Evolutionary conservation across 1,140 invertebrate genomes (phyloP).

Genomic region (Drosophila yakuba): DNA sequence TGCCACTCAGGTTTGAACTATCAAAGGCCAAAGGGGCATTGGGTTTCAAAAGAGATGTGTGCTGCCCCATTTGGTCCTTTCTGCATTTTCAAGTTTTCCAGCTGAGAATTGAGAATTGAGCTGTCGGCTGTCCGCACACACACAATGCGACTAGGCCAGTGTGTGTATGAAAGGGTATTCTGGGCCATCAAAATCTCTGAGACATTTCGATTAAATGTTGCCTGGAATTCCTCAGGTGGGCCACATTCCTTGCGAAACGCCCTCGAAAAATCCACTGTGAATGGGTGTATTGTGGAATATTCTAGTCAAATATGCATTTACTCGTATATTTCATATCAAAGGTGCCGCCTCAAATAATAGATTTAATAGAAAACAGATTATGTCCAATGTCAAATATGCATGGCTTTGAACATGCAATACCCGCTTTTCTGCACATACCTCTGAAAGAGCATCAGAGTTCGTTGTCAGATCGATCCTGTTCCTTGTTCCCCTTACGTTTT

Average conservation of each 20-base stretch:
- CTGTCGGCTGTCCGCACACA: slow-evolving; percentile 31
- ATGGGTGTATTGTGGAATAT: too few species aligned
- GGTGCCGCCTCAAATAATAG: too few species aligned
- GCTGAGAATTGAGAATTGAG: slow-evolving; percentile 26
- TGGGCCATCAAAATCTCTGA: slow-evolving; percentile 18
- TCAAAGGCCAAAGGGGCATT: slow-evolving; percentile 44
- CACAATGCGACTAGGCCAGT: slow-evolving; percentile 1
- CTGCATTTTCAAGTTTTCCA: slow-evolving; percentile 18
- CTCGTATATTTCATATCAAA: too few species aligned
- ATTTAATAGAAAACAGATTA: too few species aligned
- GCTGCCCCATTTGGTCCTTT: not conserved
- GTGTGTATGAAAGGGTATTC: slow-evolving; percentile 30
- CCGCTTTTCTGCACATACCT: too few species aligned
- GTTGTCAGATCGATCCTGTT: not conserved
- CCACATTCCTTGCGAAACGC: slow-evolving; percentile 8
- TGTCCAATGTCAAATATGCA: too few species aligned
- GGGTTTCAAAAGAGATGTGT: slow-evolving; percentile 40
- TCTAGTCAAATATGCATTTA: too few species aligned
- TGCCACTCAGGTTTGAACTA: slow-evolving; percentile 21
- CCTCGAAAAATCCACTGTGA: slow-evolving; percentile 4
- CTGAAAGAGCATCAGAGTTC: slow-evolving; percentile 16
- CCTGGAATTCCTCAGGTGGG: slow-evolving; percentile 12
- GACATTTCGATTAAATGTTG: slow-evolving; percentile 15
- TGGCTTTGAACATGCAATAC: too few species aligned
- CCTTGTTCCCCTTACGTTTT: not conserved